Conservation (phyloP, 2,113 vertebrate species). For the Bos taurus region ARS-UCD2.0 NC_037329.1:81969001-81969500, state of each 20-base stretch:
- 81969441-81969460: neutral
- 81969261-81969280: neutral
- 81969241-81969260: neutral
- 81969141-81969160: neutral
- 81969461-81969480: neutral
- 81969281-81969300: neutral
- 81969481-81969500: neutral
- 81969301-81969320: neutral
- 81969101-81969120: neutral
- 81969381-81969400: neutral
- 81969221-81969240: neutral
- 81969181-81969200: neutral
- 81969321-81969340: neutral
- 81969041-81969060: neutral
- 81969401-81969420: neutral
- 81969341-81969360: neutral
- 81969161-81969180: neutral
- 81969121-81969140: neutral
- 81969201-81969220: neutral
- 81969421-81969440: neutral
- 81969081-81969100: neutral
- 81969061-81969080: neutral
- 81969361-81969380: neutral
- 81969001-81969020: neutral
- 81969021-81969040: neutral